Conservation (phyloP, 1,140 invertebrate genomes). For the Idris sp. region DNA sequence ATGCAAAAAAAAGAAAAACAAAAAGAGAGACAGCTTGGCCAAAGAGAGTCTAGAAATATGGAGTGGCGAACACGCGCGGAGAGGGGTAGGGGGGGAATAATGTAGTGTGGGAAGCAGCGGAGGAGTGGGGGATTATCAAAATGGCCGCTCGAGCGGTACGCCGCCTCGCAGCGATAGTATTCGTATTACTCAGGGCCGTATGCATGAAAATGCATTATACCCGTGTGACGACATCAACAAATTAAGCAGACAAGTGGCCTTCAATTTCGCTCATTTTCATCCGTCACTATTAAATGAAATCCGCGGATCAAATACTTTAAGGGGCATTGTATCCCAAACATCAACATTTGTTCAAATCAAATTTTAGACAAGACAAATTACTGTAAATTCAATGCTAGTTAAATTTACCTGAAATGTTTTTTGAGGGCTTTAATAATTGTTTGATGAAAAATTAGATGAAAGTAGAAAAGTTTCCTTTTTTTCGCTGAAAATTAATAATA, state of each 20-base stretch:
- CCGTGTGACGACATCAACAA: conserved; percentile 2
- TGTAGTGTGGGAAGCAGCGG: conserved; percentile 54
- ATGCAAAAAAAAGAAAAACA: conserved; percentile 19
- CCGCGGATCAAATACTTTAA: too few relatives aligned
- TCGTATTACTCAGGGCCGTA: conserved; percentile 58
- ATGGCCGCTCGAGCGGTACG: conserved; percentile 75
- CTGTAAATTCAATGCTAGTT: too few relatives aligned
- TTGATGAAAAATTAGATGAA: too few relatives aligned
- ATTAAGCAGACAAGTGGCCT: conserved; percentile 10
- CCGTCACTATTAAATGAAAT: too few relatives aligned
- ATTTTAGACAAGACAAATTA: too few relatives aligned
- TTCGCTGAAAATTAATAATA: too few relatives aligned
- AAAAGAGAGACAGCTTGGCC: background rate
- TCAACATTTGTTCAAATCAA: too few relatives aligned
- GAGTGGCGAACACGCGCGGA: conserved; percentile 36
- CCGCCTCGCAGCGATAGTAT: conserved; percentile 67
- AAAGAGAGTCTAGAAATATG: conserved; percentile 53
- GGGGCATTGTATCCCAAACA: too few relatives aligned
- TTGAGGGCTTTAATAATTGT: too few relatives aligned
- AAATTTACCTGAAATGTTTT: too few relatives aligned
- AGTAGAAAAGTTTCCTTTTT: too few relatives aligned
- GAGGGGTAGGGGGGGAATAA: conserved; percentile 29
- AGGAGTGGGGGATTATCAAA: conserved; percentile 76
- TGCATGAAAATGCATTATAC: conserved; percentile 36
- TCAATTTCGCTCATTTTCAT: too few relatives aligned